Evolutionary conservation across 2,888 invertebrate genomes (phyloP), one percentile per base, ranked within the genome.

Genomic region (Drosophila anomelani): DNA sequence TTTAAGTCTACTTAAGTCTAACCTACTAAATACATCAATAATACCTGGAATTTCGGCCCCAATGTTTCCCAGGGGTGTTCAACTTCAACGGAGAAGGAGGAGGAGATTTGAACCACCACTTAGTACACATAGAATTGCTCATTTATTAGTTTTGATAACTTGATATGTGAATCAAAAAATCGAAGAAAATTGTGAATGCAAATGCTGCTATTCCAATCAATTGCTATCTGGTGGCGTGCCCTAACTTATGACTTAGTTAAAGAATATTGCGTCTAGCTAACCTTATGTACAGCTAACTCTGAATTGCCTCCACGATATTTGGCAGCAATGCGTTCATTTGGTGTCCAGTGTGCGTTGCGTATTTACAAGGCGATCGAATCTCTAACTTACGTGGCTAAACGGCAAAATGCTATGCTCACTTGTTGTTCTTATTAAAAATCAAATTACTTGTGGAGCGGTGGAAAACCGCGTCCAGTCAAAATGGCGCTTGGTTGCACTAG

Each of bases 1-100:
- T 88, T 86, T 88, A 85, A 84, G 84, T 76, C 76, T 74, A 60
- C 69, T 49, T 75, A 76, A 70, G 76, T 75, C 76, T 69, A 76
- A 76, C 63, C 78, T 58, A 73, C 66, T 53, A 41, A 67, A 75
- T 26, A 58, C 56, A 57, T 56, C 39, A 60, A 51, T 4, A 73
- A 56, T 55, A 75, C 70, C 76, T 75, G 53, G 59, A 71, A 59
- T 46, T 69, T 59, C 69, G 43, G 26, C 59, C 59, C 71, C 59
- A 62, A 58, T 17, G 39, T 39, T 49, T 41, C 47, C 46, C 64
- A 29, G 23, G 57, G 53, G 58, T 15, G 58, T 59, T 39, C 54
- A 17, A 10, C 41, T 41, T 41, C 10, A 10, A 41, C 41, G 13
- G 32, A 17, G 20, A 20, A 20, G 10, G 12, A 59, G 59, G 6